These are phyloP conservation scores for Eira barbara DNA, from an alignment of 2,113 vertebrate genomes.

Conservation along the genomic window DNA sequence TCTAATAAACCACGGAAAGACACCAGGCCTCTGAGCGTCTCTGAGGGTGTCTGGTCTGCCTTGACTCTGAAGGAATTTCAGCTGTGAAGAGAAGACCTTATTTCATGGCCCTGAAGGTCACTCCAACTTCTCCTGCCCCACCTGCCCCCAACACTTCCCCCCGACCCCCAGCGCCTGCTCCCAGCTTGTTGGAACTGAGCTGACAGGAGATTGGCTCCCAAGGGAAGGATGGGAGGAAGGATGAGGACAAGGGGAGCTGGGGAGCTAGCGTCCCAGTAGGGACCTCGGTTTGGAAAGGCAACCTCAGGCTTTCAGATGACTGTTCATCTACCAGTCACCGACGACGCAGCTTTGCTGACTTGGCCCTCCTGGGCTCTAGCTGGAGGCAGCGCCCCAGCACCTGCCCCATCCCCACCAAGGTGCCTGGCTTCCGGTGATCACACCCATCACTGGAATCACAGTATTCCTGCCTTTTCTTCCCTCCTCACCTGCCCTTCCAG, in stretches of 20 bases:
- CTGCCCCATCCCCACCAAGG: not conserved
- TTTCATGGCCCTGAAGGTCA: not conserved
- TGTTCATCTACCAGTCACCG: too few relatives aligned
- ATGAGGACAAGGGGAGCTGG: not conserved
- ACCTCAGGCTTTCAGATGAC: not conserved
- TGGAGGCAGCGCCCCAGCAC: not conserved
- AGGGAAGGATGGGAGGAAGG: not conserved
- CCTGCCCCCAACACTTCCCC: not conserved
- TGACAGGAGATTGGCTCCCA: not conserved
- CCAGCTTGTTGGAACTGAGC: not conserved
- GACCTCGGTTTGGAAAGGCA: not conserved
- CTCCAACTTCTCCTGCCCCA: not conserved
- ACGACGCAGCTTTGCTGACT: not conserved
- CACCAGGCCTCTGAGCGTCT: slow-evolving; percentile 17
- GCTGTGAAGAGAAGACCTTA: not conserved
- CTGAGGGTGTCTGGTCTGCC: not conserved
- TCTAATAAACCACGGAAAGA: slow-evolving; percentile 59
- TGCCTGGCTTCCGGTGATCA: not conserved
- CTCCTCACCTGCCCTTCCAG: not conserved
- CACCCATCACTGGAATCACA: not conserved
- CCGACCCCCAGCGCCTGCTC: not conserved
- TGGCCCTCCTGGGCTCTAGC: not conserved
- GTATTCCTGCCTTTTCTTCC: not conserved
- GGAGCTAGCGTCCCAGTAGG: not conserved
- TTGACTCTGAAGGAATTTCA: not conserved